Percentiles rank a stretch among this genome's conserved stretches.
These are phyloP conservation scores for Cephonodes hylas DNA, from an alignment of 2,888 invertebrate genomes.

Conservation along the genomic window DNA sequence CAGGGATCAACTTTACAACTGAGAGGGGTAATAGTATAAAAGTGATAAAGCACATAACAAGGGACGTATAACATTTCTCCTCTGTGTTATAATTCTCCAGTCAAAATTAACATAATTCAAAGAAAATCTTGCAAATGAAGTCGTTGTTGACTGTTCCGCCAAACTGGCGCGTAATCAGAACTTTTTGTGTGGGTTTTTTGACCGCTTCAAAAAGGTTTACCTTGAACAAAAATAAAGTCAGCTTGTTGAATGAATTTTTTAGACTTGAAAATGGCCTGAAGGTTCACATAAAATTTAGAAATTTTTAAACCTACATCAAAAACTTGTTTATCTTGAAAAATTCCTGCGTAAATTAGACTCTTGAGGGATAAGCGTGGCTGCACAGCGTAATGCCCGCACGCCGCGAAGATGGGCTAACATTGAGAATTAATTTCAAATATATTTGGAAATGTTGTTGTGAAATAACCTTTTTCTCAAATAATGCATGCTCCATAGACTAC, in stretches of 20 bases:
- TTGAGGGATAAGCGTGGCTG: not conserved
- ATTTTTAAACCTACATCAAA: not conserved
- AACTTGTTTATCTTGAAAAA: not conserved
- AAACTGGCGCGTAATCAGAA: slow-evolving; percentile 3
- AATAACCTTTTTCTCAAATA: no score
- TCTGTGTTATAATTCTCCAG: not conserved
- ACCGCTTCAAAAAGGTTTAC: not conserved
- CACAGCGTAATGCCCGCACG: not conserved
- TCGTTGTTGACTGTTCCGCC: slow-evolving; percentile 1
- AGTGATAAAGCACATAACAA: not conserved
- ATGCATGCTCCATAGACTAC: no score
- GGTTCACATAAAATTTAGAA: not conserved
- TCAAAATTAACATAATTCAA: not conserved
- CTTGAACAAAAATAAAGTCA: not conserved
- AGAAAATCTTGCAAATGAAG: slow-evolving; percentile 9
- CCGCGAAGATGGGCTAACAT: not conserved
- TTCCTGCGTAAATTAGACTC: not conserved
- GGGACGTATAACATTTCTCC: not conserved
- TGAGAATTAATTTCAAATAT: no score
- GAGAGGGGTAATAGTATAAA: no score
- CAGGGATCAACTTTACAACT: no score
- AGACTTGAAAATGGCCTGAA: not conserved
- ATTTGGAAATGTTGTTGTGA: no score
- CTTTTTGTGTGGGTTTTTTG: slow-evolving; percentile 3
- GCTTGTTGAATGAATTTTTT: slow-evolving; percentile 2